These are phyloP conservation scores for Orgyia antiqua DNA, from an alignment of 2,888 invertebrate species.

Conservation along the genomic window DNA sequence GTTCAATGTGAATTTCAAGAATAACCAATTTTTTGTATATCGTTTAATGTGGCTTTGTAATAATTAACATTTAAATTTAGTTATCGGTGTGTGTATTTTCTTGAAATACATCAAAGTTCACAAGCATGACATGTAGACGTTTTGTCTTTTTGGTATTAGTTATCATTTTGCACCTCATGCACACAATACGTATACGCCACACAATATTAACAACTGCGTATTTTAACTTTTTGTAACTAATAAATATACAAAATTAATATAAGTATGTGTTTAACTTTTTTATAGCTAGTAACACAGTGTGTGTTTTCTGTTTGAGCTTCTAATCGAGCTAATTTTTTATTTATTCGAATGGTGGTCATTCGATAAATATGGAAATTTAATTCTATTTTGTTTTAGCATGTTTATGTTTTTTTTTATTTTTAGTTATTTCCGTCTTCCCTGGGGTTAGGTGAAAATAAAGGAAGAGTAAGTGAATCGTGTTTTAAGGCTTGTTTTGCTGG, in stretches of 20 bases:
- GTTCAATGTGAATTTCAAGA: conserved; percentile 39
- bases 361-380: conserved; percentile 15
- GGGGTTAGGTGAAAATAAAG: conserved; percentile 63
- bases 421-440: conserved; percentile 68
- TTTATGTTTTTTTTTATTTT: conserved; percentile 58
- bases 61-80: conserved; percentile 5
- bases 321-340: conserved; percentile 4
- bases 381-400: conserved; percentile 46
- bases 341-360: conserved; percentile 9
- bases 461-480: conserved; percentile 62
- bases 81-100: no score
- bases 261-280: no score
- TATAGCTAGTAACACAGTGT: no score
- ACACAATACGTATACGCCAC: conserved; percentile 11
- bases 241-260: no score
- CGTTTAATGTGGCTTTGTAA: no score
- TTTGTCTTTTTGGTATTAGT: conserved; percentile 21
- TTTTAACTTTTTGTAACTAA: conserved; percentile 2
- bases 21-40: conserved; percentile 9
- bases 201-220: conserved; percentile 14
- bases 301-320: no score
- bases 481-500: conserved; percentile 58
- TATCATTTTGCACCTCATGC: conserved; percentile 17
- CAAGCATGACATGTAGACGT: conserved; percentile 46
- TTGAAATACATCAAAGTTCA: conserved; percentile 42